Percentiles rank a stretch among this genome's conserved stretches.
Evolutionary conservation across 1,140 invertebrate species (phyloP).

Genomic region (Cyclina sinensis): DNA sequence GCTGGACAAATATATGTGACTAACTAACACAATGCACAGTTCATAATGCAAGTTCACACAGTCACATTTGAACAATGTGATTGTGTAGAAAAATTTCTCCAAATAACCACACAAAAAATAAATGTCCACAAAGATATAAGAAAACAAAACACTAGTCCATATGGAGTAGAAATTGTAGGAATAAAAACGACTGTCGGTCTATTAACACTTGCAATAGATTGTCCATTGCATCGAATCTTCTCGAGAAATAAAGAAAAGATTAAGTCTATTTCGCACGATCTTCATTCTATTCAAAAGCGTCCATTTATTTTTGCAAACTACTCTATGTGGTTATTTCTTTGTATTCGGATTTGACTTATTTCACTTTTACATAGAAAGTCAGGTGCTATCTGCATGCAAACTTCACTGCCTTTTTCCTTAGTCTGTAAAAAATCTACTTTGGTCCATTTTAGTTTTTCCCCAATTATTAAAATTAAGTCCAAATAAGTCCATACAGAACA

Average conservation of each 20-base stretch:
- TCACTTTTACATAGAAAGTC: conserved; percentile 11
- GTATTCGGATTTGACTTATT: background rate
- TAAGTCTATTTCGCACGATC: background rate
- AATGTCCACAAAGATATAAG: conserved; percentile 49
- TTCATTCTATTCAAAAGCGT: conserved; percentile 8
- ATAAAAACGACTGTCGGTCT: conserved; percentile 28
- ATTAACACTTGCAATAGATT: conserved; percentile 40
- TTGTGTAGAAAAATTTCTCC: conserved; percentile 37
- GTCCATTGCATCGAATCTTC: conserved; percentile 36
- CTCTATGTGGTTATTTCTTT: conserved; percentile 28
- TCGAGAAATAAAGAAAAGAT: background rate
- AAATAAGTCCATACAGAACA: conserved; percentile 11
- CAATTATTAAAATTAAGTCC: background rate
- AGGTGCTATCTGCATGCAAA: conserved; percentile 10
- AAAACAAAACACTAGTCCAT: conserved; percentile 50
- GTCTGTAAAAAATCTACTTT: background rate
- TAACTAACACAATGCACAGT: conserved; percentile 64
- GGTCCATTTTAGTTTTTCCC: background rate
- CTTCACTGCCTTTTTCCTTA: conserved; percentile 13
- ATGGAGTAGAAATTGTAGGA: background rate
- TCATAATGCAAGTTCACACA: conserved; percentile 61
- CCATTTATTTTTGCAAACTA: conserved; percentile 5
- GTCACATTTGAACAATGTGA: conserved; percentile 61
- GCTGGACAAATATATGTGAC: conserved; percentile 29
- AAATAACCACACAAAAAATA: conserved; percentile 66